Base-by-base conservation (phyloP, 2,888 invertebrate species). In the Eurois occulta region DNA sequence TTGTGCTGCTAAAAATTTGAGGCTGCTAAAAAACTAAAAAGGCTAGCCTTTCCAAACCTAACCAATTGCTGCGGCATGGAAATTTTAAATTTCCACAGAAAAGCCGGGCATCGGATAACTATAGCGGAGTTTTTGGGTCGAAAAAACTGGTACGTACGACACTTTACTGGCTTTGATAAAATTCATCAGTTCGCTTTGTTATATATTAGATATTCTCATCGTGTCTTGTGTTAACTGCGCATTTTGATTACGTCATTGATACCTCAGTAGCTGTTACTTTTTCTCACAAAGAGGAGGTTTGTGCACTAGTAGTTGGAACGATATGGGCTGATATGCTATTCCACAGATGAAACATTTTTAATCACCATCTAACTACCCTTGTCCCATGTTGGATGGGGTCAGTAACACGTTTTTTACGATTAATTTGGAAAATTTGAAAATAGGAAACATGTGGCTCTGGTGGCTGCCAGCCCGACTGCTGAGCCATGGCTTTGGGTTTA, bases 51-150 rank as follows among this genome's bases (percentile, higher is more conserved):
- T 41, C 21, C 78, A 78, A 48, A 62, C 58, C 28, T 58, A 64
- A 80, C 67, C 83, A 83, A 83, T 83, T 58, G 80, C 71, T 83
- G 62, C 1, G 67, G 67, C 41, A 64, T 78, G 78, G 41, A 64
- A 64, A 72, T 78, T 81, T 64, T 71, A 48, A 71, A 78, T 78
- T 83, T 83, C 64, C 55, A 68, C 62, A 68, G 55, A 64, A 35
- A 11, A 71, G 8, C n/a, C 55, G 48, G 71, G 35, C 71, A 72
- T 67, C 41, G 83, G 62, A 43, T 58, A 68, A 58, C 46, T 58
- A 16, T 28, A 64, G 28, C 41, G 55, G 41, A 64, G 16, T 52
- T 81, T 83, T 70, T 48, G 3, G 41, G 1, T 8, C 38, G 24
- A 28, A 77, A 78, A 79, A 67, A 35, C 18, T 78, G 35, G 21